These are phyloP conservation scores for Nysson spinosus DNA, from an alignment of 2,888 invertebrate species.

Conservation along the genomic window DNA sequence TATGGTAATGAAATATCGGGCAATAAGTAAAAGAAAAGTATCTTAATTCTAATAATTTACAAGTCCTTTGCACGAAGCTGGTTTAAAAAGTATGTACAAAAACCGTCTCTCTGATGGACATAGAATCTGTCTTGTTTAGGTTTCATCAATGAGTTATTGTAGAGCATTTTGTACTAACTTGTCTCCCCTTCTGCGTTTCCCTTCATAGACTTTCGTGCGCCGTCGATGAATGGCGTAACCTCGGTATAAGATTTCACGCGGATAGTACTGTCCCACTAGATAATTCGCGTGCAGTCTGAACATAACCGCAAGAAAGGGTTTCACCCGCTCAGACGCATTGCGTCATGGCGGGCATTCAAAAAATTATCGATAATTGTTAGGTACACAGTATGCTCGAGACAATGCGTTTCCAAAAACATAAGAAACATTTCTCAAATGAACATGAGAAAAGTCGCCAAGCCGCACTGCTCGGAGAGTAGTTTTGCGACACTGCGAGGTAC, in stretches of 20 bases:
- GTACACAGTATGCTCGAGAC: no score
- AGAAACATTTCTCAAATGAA: no score
- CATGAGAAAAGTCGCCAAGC: no score
- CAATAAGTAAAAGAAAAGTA: no score
- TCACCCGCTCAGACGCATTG: no score
- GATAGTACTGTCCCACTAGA: constrained; percentile 31
- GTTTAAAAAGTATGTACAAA: constrained; percentile 24
- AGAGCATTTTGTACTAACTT: constrained; percentile 46
- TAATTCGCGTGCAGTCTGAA: constrained; percentile 1
- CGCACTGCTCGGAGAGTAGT: no score
- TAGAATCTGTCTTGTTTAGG: constrained; percentile 34
- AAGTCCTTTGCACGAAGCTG: constrained; percentile 15
- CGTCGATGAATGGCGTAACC: constrained; percentile 52
- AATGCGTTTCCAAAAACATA: no score
- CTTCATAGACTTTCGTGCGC: constrained; percentile 54
- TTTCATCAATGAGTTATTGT: constrained; percentile 49
- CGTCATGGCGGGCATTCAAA: no score
- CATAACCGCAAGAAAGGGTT: no score
- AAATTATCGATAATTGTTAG: no score
- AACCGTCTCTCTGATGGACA: constrained; percentile 30
- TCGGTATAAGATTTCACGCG: constrained; percentile 55
- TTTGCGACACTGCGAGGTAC: no score
- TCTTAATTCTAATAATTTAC: background rate
- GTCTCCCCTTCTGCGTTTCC: constrained; percentile 51
- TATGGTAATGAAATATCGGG: no score